Evolutionary conservation across 2,888 invertebrate genomes (phyloP).

Genomic region (Argyra leucocephala): DNA sequence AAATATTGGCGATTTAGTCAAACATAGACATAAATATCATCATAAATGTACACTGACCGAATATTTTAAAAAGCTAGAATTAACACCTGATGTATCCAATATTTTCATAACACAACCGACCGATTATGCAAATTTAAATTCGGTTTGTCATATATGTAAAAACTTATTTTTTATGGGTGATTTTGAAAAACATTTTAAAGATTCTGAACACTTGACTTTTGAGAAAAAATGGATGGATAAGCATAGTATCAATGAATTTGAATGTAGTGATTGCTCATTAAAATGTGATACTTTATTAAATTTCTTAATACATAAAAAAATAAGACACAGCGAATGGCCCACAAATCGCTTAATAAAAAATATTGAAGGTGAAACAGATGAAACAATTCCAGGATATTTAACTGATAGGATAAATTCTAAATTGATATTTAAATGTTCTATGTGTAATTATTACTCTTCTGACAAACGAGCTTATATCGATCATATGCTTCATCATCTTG

Average conservation of each 20-base stretch:
- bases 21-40: not conserved
- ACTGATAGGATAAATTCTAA: not conserved
- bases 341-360: not conserved
- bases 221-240: not conserved
- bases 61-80: not conserved
- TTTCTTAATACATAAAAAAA: not conserved
- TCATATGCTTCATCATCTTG: not conserved
- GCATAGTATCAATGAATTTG: not conserved
- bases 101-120: not conserved
- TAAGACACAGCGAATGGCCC: not conserved
- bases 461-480: not conserved
- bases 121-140: not conserved
- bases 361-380: not conserved
- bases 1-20: not conserved
- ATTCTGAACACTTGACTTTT: not conserved
- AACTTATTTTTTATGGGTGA: not conserved
- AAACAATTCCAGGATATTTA: not conserved
- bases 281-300: not conserved
- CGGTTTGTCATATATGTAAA: not conserved
- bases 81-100: not conserved
- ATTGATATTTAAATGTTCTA: not conserved
- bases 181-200: not conserved
- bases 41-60: not conserved
- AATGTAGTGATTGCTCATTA: not conserved
- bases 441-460: not conserved